Evolutionary conservation across 2,888 invertebrate genomes (phyloP).

Genomic region (Tenthredo notha): DNA sequence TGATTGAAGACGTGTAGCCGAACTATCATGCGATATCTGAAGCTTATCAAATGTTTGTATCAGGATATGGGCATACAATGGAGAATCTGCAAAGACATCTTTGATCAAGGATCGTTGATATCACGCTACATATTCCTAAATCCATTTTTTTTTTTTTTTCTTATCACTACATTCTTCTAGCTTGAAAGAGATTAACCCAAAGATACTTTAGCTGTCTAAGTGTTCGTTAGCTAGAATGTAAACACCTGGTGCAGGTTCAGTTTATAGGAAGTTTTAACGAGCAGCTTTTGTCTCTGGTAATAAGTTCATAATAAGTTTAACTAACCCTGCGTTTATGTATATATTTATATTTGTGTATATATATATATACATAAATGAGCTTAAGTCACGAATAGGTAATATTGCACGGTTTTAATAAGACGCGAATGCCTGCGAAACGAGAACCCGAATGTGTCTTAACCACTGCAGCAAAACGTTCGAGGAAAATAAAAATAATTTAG

Average conservation of each 20-base stretch:
- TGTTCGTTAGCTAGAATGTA: constrained; percentile 12
- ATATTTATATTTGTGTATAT: background rate
- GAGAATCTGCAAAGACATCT: background rate
- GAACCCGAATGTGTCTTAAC: background rate
- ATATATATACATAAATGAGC: background rate
- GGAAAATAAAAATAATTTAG: constrained; percentile 44
- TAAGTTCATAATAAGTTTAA: constrained; percentile 42
- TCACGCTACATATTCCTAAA: background rate
- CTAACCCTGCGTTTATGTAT: background rate
- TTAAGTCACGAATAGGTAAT: constrained; percentile 1
- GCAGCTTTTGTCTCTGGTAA: constrained; percentile 29
- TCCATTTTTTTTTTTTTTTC: background rate
- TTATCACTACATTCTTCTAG: background rate
- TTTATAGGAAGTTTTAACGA: constrained; percentile 38
- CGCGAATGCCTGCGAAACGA: background rate
- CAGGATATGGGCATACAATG: no score
- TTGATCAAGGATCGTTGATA: background rate
- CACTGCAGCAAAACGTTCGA: background rate
- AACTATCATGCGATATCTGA: background rate
- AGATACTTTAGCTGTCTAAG: constrained; percentile 4
- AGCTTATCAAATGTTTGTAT: background rate
- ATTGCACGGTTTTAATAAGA: constrained; percentile 18
- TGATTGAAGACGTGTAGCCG: background rate
- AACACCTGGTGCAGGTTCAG: constrained; percentile 21
- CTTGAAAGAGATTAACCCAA: background rate